phyloP scores from a whole-genome alignment of 2,888 invertebrate species.

The Thera obeliscata region DNA sequence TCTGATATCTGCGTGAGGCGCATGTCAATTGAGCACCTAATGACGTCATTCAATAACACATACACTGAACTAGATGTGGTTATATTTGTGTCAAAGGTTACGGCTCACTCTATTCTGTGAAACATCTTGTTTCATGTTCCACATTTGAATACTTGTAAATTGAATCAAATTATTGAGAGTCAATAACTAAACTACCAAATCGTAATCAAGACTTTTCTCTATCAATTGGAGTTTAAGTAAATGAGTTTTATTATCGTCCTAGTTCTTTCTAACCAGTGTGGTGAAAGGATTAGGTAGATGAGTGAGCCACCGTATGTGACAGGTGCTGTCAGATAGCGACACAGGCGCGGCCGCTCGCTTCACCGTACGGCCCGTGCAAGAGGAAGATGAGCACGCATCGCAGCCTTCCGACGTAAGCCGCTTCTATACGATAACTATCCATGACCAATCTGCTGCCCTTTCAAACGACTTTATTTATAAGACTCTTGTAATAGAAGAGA shows the following conservation, averaged over 20 bases:
- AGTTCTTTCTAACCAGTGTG: no score
- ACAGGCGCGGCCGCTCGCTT: conserved; percentile 84
- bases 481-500: neutral
- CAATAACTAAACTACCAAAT: no score
- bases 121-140: no score
- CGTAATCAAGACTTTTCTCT: no score
- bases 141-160: no score
- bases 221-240: no score
- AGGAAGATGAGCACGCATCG: conserved; percentile 86
- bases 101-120: no score
- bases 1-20: conserved; percentile 33
- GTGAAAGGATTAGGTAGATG: neutral
- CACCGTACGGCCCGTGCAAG: conserved; percentile 87
- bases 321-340: conserved; percentile 83
- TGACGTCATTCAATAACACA: conserved; percentile 41
- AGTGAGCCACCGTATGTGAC: conserved; percentile 41
- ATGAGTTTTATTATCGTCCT: neutral
- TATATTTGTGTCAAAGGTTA: conserved; percentile 22
- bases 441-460: conserved; percentile 36
- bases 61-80: conserved; percentile 38
- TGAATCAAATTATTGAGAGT: no score
- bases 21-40: conserved; percentile 36
- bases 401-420: conserved; percentile 79
- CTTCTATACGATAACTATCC: conserved; percentile 38
- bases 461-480: conserved; percentile 28